A percentile compares a stretch with the other conserved stretches of the same genome.
phyloP scores from a whole-genome alignment of 2,888 invertebrate species.

The Perdita meconis region DNA sequence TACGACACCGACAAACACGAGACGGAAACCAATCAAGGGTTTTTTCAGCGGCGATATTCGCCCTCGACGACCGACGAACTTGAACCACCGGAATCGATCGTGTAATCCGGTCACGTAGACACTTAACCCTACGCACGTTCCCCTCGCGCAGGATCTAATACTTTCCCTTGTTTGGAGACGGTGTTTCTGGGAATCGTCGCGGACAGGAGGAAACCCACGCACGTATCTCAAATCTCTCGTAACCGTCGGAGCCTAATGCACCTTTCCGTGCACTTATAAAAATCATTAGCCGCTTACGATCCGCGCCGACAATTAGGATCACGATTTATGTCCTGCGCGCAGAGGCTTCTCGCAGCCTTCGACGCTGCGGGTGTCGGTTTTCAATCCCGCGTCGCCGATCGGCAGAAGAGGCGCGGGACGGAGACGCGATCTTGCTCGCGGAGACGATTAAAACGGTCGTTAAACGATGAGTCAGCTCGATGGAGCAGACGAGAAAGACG shows the following conservation, averaged over 20 bases:
- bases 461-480: slow-evolving; percentile 63
- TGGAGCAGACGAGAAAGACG: slow-evolving; percentile 4
- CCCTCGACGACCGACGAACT: slow-evolving; percentile 70
- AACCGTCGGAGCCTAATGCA: slow-evolving; percentile 15
- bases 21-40: slow-evolving; percentile 52
- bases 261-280: slow-evolving; percentile 18
- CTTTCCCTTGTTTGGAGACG: slow-evolving; percentile 78
- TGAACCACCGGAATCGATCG: slow-evolving; percentile 60
- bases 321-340: no score
- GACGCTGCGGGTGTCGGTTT: slow-evolving; percentile 11
- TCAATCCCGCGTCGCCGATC: slow-evolving; percentile 31
- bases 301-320: slow-evolving; percentile 5
- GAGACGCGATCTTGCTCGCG: slow-evolving; percentile 17
- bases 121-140: slow-evolving; percentile 78
- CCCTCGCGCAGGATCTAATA: slow-evolving; percentile 72
- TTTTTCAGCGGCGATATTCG: slow-evolving; percentile 36
- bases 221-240: slow-evolving; percentile 35
- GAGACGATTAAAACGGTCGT: slow-evolving; percentile 54
- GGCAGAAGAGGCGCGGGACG: background rate
- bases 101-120: slow-evolving; percentile 77
- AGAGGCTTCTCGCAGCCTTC: background rate
- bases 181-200: slow-evolving; percentile 70
- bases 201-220: slow-evolving; percentile 28
- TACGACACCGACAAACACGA: slow-evolving; percentile 44
- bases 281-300: slow-evolving; percentile 13